phyloP scores from a whole-genome alignment of 2,888 invertebrate species.

The Lacanobia wlatinum region DNA sequence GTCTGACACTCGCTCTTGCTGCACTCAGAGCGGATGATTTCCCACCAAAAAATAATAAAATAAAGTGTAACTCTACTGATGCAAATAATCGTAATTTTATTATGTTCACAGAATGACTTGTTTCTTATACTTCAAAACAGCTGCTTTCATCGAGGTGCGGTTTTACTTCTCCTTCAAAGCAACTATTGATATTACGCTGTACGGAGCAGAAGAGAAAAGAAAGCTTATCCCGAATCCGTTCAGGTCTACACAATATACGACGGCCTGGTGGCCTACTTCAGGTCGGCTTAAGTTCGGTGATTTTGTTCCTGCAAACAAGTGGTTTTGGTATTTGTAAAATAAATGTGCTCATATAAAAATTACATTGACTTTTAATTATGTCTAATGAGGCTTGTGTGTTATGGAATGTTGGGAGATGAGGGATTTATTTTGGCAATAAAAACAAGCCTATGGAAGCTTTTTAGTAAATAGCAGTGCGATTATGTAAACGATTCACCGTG shows the following conservation, averaged over 20 bases:
- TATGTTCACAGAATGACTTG: conserved; percentile 32
- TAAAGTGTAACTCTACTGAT: too few relatives aligned
- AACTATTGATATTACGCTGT: conserved; percentile 11
- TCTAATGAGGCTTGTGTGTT: neutral
- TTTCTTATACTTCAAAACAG: conserved; percentile 20
- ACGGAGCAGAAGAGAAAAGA: neutral
- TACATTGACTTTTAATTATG: neutral
- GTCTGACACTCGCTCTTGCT: too few relatives aligned
- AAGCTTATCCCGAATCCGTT: conserved; percentile 19
- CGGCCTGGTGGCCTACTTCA: conserved; percentile 15
- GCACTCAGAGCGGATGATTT: too few relatives aligned
- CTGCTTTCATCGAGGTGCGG: conserved; percentile 25
- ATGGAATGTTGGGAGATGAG: too few relatives aligned
- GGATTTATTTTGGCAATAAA: too few relatives aligned
- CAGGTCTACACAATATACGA: neutral
- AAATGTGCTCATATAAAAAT: neutral
- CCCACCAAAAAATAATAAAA: too few relatives aligned
- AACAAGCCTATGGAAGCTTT: too few relatives aligned
- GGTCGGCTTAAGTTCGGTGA: accelerated
- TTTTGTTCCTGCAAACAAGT: neutral
- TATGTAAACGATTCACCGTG: too few relatives aligned
- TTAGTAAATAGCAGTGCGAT: too few relatives aligned
- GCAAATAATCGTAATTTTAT: too few relatives aligned
- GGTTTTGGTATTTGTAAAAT: conserved; percentile 41
- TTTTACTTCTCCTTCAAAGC: conserved; percentile 40